Percentiles rank a stretch among this genome's conserved stretches.
Evolutionary conservation across 2,797 vertebrate species (phyloP).

Genomic region (Cyprinella venusta): DNA sequence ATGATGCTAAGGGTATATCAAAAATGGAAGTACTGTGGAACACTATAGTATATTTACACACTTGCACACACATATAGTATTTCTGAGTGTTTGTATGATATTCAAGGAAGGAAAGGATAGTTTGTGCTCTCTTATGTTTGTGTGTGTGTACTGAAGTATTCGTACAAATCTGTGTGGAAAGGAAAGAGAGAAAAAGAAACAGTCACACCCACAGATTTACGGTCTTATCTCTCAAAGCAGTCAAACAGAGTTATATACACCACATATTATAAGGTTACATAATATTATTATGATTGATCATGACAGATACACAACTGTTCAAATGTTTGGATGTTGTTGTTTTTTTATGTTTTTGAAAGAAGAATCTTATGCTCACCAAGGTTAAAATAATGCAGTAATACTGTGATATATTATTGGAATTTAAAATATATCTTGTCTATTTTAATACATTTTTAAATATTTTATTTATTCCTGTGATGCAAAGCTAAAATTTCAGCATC

Average conservation of each 20-base stretch:
- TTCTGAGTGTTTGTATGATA: not conserved
- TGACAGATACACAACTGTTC: not conserved
- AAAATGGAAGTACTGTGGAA: not conserved
- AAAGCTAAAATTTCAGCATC: not conserved
- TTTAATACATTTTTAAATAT: not conserved
- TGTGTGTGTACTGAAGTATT: slow-evolving; percentile 26
- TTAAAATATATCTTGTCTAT: not conserved
- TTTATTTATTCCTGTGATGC: not conserved
- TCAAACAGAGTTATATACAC: not conserved
- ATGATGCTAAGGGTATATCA: not conserved
- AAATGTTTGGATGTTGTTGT: not conserved
- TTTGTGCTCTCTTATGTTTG: not conserved
- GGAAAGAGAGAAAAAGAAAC: slow-evolving; percentile 50
- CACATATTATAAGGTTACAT: not conserved
- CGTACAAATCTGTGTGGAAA: slow-evolving; percentile 57
- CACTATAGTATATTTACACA: not conserved
- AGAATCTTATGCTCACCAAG: not conserved
- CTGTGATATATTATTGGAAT: not conserved
- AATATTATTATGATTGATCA: not conserved
- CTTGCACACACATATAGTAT: not conserved
- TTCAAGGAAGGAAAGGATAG: not conserved
- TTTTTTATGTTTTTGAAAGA: not conserved
- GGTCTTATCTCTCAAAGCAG: not conserved
- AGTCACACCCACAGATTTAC: slow-evolving; percentile 19
- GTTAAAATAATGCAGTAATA: not conserved